A percentile compares a stretch with the other conserved stretches of the same genome.
These are phyloP conservation scores for Microctenopoma steveboyesi DNA, from an alignment of 2,797 vertebrate genomes.

Conservation along the genomic window DNA sequence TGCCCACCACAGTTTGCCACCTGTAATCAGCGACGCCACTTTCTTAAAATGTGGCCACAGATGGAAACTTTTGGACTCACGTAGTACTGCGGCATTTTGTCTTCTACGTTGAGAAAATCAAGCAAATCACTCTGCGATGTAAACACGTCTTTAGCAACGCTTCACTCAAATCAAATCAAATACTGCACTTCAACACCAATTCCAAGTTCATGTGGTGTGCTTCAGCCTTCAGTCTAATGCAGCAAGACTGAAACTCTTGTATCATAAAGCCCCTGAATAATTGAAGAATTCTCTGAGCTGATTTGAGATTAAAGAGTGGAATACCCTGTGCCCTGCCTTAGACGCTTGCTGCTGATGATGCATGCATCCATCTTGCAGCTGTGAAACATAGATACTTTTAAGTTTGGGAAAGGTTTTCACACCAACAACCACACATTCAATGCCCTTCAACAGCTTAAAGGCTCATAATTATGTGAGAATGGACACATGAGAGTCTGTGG, in stretches of 20 bases:
- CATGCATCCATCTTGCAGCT: slow-evolving; percentile 28
- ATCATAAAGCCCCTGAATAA: slow-evolving; percentile 48
- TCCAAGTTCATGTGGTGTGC: slow-evolving; percentile 20
- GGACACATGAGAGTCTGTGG: not conserved
- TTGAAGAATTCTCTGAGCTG: slow-evolving; percentile 46
- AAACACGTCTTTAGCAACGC: slow-evolving; percentile 29
- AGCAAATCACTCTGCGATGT: slow-evolving; percentile 5
- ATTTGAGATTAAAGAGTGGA: slow-evolving; percentile 50
- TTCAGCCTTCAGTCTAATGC: slow-evolving; percentile 44
- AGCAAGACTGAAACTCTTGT: slow-evolving; percentile 28
- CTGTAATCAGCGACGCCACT: slow-evolving; percentile 74
- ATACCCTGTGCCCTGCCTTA: slow-evolving; percentile 22
- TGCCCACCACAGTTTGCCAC: slow-evolving; percentile 97
- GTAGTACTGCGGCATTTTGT: not conserved
- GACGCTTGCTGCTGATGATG: slow-evolving; percentile 21
- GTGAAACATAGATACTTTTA: slow-evolving; percentile 25
- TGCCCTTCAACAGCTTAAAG: not conserved
- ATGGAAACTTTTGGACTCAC: not conserved
- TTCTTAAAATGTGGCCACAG: not conserved
- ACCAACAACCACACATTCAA: not conserved
- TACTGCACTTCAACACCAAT: slow-evolving; percentile 15
- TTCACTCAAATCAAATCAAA: slow-evolving; percentile 13
- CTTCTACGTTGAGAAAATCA: not conserved
- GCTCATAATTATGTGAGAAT: not conserved
- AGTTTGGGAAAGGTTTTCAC: slow-evolving; percentile 16